These are phyloP conservation scores for Aspidiotus rigidus DNA, from an alignment of 2,888 invertebrate species.

Conservation along the genomic window DNA sequence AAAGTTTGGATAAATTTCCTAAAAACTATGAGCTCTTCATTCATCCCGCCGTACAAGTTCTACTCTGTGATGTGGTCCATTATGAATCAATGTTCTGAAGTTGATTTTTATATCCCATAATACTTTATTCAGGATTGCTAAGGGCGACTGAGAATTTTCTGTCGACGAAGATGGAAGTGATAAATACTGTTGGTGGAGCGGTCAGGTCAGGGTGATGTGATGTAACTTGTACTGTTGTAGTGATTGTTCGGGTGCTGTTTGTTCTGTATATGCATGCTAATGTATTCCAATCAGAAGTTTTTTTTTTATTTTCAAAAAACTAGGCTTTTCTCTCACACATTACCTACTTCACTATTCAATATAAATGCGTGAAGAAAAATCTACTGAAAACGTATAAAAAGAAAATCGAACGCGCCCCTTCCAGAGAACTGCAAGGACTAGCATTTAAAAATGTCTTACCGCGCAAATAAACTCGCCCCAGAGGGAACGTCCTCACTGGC, in stretches of 20 bases:
- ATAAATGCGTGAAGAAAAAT: slow-evolving; percentile 30
- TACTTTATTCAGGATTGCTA: slow-evolving; percentile 36
- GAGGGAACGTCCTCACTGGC: too few species aligned
- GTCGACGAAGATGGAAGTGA: slow-evolving; percentile 46
- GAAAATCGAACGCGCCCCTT: slow-evolving; percentile 22
- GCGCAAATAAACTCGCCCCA: too few species aligned
- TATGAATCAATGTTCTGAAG: background rate
- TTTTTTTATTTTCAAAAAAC: background rate
- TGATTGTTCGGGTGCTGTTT: slow-evolving; percentile 46
- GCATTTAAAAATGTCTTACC: too few species aligned
- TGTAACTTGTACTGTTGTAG: slow-evolving; percentile 47
- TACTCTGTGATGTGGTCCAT: slow-evolving; percentile 34
- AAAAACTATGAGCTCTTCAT: background rate
- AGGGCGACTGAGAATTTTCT: slow-evolving; percentile 40
- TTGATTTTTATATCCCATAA: background rate
- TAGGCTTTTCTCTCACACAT: background rate
- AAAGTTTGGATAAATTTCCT: too few species aligned
- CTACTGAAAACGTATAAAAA: slow-evolving; percentile 6
- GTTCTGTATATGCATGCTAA: slow-evolving; percentile 40
- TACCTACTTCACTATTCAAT: background rate
- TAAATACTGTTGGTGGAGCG: slow-evolving; percentile 49
- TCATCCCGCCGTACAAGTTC: slow-evolving; percentile 25
- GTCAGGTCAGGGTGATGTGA: too few species aligned
- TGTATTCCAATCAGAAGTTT: background rate
- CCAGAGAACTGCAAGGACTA: too few species aligned